Evolutionary conservation across 1,140 invertebrate genomes (phyloP).

Genomic region (Vanessa atalanta): DNA sequence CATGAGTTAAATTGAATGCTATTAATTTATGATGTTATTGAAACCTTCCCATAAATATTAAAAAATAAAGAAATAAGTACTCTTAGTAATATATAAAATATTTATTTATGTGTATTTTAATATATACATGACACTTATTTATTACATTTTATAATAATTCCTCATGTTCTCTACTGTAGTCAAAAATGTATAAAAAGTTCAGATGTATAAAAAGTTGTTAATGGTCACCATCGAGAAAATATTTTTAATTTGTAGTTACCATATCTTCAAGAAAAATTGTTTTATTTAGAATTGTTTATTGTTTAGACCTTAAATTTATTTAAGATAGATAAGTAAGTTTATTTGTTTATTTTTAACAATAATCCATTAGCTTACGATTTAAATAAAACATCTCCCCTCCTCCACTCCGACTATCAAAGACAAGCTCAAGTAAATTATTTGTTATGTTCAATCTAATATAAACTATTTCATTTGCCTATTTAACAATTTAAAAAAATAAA

Average conservation of each 20-base stretch:
- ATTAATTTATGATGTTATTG: too few species aligned
- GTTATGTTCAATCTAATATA: too few species aligned
- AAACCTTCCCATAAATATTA: background rate
- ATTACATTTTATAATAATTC: background rate
- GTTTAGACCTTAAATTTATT: too few species aligned
- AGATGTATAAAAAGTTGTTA: background rate
- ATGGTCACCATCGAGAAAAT: background rate
- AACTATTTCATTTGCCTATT: too few species aligned
- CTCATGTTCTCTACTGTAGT: background rate
- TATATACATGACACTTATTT: constrained; percentile 4
- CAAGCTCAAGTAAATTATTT: too few species aligned
- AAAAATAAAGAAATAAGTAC: background rate
- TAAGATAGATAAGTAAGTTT: too few species aligned
- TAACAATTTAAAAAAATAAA: background rate
- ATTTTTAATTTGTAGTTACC: constrained; percentile 1
- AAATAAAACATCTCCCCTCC: too few species aligned
- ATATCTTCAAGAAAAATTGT: background rate
- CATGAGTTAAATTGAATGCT: background rate
- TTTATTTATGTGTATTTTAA: too few species aligned
- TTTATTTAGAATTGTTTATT: background rate
- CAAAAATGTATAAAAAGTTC: background rate
- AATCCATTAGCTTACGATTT: too few species aligned
- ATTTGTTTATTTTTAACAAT: too few species aligned
- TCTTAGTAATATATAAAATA: background rate
- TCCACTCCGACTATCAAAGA: too few species aligned